A percentile compares a stretch with the other conserved stretches of the same genome.
phyloP scores from a whole-genome alignment of 2,113 vertebrate genomes.

The Ifrita kowaldi region DNA sequence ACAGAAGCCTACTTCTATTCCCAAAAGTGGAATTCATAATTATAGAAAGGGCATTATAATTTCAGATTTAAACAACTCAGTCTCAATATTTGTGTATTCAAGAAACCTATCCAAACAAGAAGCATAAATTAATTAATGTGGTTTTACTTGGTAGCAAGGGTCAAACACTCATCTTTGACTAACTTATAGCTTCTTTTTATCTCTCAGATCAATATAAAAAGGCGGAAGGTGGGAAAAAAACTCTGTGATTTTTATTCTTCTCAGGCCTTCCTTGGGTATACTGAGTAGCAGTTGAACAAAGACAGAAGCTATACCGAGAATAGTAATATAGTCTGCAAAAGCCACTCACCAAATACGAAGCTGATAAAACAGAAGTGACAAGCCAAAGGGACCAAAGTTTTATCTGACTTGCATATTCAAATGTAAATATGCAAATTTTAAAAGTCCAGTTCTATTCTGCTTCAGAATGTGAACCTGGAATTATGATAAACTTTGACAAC shows the following conservation, averaged over 20 bases:
- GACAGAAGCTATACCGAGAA: background rate
- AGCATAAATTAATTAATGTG: background rate
- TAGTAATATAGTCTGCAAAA: background rate
- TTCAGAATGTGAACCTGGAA: background rate
- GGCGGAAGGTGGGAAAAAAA: background rate
- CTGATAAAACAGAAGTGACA: background rate
- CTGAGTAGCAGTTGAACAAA: background rate
- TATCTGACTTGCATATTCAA: background rate
- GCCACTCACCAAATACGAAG: background rate
- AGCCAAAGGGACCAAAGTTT: background rate
- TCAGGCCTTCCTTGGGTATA: background rate
- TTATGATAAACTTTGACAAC: background rate
- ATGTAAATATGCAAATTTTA: background rate
- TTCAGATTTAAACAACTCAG: conserved; percentile 1
- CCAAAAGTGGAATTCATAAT: background rate
- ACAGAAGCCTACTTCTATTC: background rate
- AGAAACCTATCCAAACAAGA: background rate
- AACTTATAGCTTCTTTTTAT: background rate
- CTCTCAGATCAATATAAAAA: background rate
- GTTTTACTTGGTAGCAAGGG: background rate
- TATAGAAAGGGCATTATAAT: background rate
- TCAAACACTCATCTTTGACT: background rate
- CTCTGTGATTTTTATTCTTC: background rate
- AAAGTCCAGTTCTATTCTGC: background rate
- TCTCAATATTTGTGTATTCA: background rate